Conservation (phyloP, 30 jellyfish, hydroid and myxozoan species). For the Turritopsis rubra region DNA sequence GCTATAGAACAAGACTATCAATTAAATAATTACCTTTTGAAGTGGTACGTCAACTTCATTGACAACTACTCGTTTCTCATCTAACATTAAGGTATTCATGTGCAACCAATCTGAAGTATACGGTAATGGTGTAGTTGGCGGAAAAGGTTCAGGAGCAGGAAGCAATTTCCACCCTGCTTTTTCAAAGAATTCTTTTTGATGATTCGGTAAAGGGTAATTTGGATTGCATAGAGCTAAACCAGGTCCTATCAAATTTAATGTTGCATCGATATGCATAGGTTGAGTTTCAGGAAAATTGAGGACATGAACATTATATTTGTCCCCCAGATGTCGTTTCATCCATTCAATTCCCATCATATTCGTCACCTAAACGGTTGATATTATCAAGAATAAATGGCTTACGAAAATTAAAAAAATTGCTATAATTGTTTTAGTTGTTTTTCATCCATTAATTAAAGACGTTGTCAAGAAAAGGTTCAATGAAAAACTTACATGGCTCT, state of each 20-base stretch:
- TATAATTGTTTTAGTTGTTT: no score
- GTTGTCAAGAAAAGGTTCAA: no score
- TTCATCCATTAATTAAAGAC: no score
- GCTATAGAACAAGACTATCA: neutral
- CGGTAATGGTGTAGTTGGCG: conserved; percentile 49
- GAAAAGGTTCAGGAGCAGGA: no score
- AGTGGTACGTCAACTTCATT: conserved; percentile 48
- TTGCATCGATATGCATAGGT: conserved; percentile 90
- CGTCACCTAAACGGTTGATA: no score
- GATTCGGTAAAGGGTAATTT: conserved; percentile 42
- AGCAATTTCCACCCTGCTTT: conserved; percentile 86
- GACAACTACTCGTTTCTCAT: conserved; percentile 77
- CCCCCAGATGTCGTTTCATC: no score
- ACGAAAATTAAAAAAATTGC: conserved; percentile 50
- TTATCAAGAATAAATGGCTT: no score
- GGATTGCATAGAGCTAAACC: conserved; percentile 73
- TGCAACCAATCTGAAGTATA: conserved; percentile 74
- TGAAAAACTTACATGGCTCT: conserved; percentile 68
- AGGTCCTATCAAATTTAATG: conserved; percentile 63
- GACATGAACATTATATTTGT: no score
- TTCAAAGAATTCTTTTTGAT: conserved; percentile 41
- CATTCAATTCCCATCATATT: no score
- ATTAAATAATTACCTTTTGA: conserved; percentile 47
- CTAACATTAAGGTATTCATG: conserved; percentile 77
- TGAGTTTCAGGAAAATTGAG: conserved; percentile 63